These are phyloP conservation scores for Mesoligia furuncula DNA, from an alignment of 2,888 invertebrate species.

Conservation along the genomic window DNA sequence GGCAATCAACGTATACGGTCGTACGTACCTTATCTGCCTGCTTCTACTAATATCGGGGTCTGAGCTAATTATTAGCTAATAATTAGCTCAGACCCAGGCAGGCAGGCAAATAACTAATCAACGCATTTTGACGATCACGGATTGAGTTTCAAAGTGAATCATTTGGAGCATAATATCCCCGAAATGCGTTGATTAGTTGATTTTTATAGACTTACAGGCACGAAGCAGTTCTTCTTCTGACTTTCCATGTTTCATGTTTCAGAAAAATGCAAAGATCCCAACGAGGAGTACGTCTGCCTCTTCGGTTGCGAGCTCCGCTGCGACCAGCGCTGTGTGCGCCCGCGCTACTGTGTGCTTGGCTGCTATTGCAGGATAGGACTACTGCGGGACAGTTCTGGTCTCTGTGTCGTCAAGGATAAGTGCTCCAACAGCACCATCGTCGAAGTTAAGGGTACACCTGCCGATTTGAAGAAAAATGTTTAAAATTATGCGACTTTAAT, in stretches of 20 bases:
- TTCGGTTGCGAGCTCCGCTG: conserved; percentile 81
- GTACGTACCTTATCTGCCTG: neutral
- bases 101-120: too few species aligned
- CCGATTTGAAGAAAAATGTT: conserved; percentile 6
- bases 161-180: neutral
- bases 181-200: neutral
- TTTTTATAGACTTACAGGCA: neutral
- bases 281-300: conserved; percentile 80
- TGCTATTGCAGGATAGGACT: conserved; percentile 79
- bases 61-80: too few species aligned
- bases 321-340: conserved; percentile 67
- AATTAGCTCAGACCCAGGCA: too few species aligned
- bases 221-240: neutral
- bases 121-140: too few species aligned
- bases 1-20: neutral
- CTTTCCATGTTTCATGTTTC: conserved; percentile 44
- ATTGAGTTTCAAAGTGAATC: too few species aligned
- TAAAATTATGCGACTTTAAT: neutral
- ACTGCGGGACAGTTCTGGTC: conserved; percentile 69
- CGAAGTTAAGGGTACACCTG: neutral
- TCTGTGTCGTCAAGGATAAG: conserved; percentile 65
- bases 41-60: neutral
- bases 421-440: conserved; percentile 57
- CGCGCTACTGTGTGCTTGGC: conserved; percentile 76
- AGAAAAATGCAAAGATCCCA: conserved; percentile 76